Evolutionary conservation across 2,888 invertebrate genomes (phyloP).

Genomic region (Eurytoma californica): DNA sequence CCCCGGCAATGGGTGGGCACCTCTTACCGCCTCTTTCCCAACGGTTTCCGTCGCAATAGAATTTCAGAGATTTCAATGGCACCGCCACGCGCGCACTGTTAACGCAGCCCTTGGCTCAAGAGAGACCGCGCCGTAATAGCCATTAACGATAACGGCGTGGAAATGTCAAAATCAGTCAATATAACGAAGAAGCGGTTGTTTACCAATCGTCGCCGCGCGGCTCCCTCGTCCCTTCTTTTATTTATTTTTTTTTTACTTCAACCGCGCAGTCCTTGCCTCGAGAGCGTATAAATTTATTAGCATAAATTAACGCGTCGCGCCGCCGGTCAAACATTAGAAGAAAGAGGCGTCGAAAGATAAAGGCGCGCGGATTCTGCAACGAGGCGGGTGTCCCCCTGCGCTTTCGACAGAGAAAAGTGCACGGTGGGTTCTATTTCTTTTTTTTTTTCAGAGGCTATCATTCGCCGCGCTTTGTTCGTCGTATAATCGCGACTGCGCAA

Average conservation of each 20-base stretch:
- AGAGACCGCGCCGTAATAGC: not conserved
- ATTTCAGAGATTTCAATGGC: too few species aligned
- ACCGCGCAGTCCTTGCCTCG: slow-evolving; percentile 17
- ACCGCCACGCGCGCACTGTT: too few species aligned
- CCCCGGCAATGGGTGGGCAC: too few species aligned
- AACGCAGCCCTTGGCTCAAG: too few species aligned
- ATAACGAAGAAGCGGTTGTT: slow-evolving; percentile 13
- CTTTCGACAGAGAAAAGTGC: too few species aligned
- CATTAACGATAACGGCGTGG: not conserved
- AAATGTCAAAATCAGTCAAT: slow-evolving; percentile 34
- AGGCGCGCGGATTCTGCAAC: not conserved
- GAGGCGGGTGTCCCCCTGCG: not conserved
- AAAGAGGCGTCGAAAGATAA: not conserved
- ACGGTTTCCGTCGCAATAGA: too few species aligned
- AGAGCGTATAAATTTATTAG: slow-evolving; percentile 38
- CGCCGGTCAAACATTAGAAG: not conserved
- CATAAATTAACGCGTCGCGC: slow-evolving; percentile 43
- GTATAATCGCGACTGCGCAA: too few species aligned
- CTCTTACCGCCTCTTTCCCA: too few species aligned
- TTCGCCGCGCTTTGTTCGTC: too few species aligned
- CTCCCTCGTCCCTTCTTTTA: not conserved
- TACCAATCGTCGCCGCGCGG: slow-evolving; percentile 16
- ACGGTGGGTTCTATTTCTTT: too few species aligned
- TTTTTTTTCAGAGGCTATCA: too few species aligned
- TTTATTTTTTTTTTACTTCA: not conserved